These are phyloP conservation scores for Clamator glandarius DNA, from an alignment of 2,797 vertebrate genomes.

Conservation along the genomic window DNA sequence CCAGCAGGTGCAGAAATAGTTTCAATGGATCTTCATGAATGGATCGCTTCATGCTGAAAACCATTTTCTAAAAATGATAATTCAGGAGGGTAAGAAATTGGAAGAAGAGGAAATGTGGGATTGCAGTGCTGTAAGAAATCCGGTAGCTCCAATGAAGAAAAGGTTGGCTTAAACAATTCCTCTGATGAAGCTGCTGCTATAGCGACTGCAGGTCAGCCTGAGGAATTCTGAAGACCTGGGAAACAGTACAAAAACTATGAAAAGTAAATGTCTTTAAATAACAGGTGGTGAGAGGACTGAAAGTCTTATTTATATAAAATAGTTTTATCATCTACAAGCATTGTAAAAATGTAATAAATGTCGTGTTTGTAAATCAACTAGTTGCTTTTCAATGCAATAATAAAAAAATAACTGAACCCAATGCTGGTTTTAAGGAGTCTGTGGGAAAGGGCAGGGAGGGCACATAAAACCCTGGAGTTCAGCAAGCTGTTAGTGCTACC, in stretches of 20 bases:
- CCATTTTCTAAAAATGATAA: neutral
- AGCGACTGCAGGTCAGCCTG: neutral
- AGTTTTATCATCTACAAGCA: neutral
- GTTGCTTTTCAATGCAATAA: neutral
- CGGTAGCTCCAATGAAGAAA: neutral
- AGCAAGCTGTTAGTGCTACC: neutral
- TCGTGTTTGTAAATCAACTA: constrained; percentile 2
- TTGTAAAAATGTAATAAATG: constrained; percentile 42
- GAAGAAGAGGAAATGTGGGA: neutral
- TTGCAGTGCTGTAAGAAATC: neutral
- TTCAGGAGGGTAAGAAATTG: neutral
- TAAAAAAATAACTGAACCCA: constrained; percentile 22
- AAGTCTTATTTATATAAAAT: neutral
- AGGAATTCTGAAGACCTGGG: neutral
- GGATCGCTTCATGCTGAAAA: neutral
- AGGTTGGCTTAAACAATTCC: neutral
- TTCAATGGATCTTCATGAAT: neutral
- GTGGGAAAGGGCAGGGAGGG: neutral
- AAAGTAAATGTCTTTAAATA: neutral
- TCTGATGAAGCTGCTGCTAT: neutral
- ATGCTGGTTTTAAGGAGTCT: neutral
- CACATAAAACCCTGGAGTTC: neutral
- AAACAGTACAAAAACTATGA: neutral
- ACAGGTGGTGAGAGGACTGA: neutral
- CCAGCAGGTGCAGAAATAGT: neutral